A percentile compares a stretch with the other conserved stretches of the same genome.
Conservation (phyloP, 2,888 invertebrate genomes). For the Macrosoma leucophasiata region DNA sequence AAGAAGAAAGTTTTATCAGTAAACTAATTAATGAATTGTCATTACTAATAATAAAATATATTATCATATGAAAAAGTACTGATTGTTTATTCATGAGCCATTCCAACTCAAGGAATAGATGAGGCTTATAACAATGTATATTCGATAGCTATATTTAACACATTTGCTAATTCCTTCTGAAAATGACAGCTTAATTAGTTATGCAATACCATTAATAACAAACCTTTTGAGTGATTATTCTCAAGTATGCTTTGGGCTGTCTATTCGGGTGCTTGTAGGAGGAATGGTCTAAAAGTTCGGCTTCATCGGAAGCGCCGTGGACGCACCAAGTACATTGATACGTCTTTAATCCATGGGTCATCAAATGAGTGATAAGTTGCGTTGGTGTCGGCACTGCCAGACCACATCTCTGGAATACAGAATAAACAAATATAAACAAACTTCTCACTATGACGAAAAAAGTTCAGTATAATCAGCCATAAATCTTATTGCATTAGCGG, state of each 20-base stretch:
- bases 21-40: background rate
- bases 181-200: background rate
- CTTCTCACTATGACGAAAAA: no score
- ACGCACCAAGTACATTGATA: conserved; percentile 66
- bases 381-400: conserved; percentile 25
- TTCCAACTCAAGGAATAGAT: background rate
- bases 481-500: no score
- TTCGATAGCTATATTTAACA: background rate
- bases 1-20: conserved; percentile 5
- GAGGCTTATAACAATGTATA: no score
- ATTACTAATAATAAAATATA: background rate
- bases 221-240: conserved; percentile 54
- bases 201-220: background rate
- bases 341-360: conserved; percentile 52
- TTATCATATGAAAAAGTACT: background rate
- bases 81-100: background rate
- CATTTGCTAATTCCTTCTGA: background rate
- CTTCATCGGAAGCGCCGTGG: conserved; percentile 50
- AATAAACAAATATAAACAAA: no score
- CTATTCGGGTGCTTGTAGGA: conserved; percentile 55
- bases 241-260: conserved; percentile 56
- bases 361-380: conserved; percentile 40
- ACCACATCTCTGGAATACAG: conserved; percentile 48
- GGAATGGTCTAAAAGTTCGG: conserved; percentile 48
- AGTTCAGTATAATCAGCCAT: no score